phyloP scores from a whole-genome alignment of 2,113 vertebrate species.

The Mungos mungo region DNA sequence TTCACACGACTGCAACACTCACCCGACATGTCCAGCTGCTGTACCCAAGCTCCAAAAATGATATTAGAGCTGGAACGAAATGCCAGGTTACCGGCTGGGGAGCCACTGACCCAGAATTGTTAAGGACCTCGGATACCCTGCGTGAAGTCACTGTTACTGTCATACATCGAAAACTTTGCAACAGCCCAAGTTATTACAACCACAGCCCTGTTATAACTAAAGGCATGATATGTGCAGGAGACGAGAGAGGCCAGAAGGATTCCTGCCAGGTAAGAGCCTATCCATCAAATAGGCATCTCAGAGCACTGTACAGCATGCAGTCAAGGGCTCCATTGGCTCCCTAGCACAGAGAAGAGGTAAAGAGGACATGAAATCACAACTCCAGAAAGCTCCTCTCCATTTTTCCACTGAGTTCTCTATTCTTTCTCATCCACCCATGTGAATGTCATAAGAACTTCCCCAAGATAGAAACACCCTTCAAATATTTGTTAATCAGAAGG shows the following conservation, averaged over 20 bases:
- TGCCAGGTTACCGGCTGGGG: slow-evolving; percentile 58
- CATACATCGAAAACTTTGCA: slow-evolving; percentile 42
- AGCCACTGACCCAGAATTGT: not conserved
- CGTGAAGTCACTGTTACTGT: slow-evolving; percentile 52
- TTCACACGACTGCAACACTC: slow-evolving; percentile 35
- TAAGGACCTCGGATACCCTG: slow-evolving; percentile 37
- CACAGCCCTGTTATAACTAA: slow-evolving; percentile 47
- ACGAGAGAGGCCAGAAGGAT: slow-evolving; percentile 44
- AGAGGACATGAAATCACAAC: not conserved
- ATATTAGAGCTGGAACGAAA: slow-evolving; percentile 55
- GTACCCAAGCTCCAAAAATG: not conserved
- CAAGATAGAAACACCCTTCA: not conserved
- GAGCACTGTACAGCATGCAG: rapidly evolving
- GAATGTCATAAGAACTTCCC: not conserved
- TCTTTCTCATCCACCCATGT: not conserved
- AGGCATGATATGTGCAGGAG: slow-evolving; percentile 45
- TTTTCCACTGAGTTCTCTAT: not conserved
- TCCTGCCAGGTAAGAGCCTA: slow-evolving; percentile 50
- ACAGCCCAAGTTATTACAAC: not conserved
- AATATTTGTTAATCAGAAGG: not conserved
- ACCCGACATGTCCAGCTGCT: slow-evolving; percentile 36
- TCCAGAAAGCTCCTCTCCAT: not conserved
- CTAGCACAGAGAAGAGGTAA: rapidly evolving
- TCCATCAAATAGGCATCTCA: not conserved
- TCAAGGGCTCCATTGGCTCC: not conserved